Evolutionary conservation across 2,113 vertebrate genomes (phyloP), one percentile per base, ranked within the genome.

Genomic region (Chionodraco myersi): DNA sequence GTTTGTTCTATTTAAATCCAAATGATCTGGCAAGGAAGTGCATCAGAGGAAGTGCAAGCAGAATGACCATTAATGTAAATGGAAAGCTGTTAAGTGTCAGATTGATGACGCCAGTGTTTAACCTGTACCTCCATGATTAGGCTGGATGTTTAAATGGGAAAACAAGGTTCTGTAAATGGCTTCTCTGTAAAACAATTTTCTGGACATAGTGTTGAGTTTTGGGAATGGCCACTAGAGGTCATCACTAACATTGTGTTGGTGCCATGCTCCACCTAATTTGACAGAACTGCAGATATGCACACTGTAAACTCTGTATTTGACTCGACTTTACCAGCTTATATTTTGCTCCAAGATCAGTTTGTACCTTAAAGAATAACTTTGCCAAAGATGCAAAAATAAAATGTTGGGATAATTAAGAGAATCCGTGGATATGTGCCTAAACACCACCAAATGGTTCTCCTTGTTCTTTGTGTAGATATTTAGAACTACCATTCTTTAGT

Each of bases 181-280:
- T 56, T 44, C 9, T 62, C 36, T 6, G 36, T 41, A 41, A 41
- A 41, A 41, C 36, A 41, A 6, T 41, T 41, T 41, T 41, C 36
- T 41, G 5, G 36, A 41, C 36, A 30, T 30, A 41, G 36, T 60
- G 3, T 45, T 58, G 10, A 53, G 9, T 72, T 59, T 5, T 6
- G 36, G 5, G 9, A 10, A 34, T 45, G 54, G 36, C 83, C 92
- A 90, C 81, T 84, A 85, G 92, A 85, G 83, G 92, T 73, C 90
- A 41, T 1, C 45, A 51, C 58, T 64, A 11, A 8, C 79, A 49
- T 54, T 58, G n/a, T 23, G 16, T 47, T 80, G 62, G 51, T 47
- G 5, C 18, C 3, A 8, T 26, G 53, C 13, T 59, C 18, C 15
- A 15, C 36, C 18, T 45, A 2, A 36, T 8, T 6, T 3, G 8